phyloP scores from a whole-genome alignment of 2,888 invertebrate species.

The Agapetus fuscipes region DNA sequence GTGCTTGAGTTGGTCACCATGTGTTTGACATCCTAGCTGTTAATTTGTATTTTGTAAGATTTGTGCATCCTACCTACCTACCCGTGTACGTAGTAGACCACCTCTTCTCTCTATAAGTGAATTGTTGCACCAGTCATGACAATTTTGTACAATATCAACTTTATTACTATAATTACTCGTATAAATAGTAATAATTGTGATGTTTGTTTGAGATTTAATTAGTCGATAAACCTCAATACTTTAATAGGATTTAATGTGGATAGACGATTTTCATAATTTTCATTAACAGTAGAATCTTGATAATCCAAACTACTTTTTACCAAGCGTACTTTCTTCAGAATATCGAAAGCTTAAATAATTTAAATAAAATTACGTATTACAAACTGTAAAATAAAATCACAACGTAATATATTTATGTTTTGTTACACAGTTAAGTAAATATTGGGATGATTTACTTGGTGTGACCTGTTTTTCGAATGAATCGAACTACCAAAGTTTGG shows the following conservation, averaged over 20 bases:
- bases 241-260: constrained; percentile 12
- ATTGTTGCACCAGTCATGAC: constrained; percentile 21
- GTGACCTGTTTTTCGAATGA: too few relatives aligned
- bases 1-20: constrained; percentile 19
- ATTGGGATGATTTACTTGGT: too few relatives aligned
- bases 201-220: constrained; percentile 21
- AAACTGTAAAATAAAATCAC: too few relatives aligned
- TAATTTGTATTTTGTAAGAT: constrained; percentile 16
- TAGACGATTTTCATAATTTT: background rate
- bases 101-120: constrained; percentile 18
- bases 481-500: too few relatives aligned
- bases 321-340: too few relatives aligned
- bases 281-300: constrained; percentile 1
- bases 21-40: constrained; percentile 17
- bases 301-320: constrained; percentile 1
- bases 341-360: too few relatives aligned
- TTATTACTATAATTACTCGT: constrained; percentile 16
- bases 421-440: too few relatives aligned
- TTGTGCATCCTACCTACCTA: too few relatives aligned
- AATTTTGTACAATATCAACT: constrained; percentile 22
- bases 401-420: too few relatives aligned
- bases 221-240: constrained; percentile 20
- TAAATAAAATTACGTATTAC: too few relatives aligned
- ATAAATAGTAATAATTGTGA: constrained; percentile 17
- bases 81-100: constrained; percentile 20